These are phyloP conservation scores for Actinopyga echinites DNA, from an alignment of 53 echinoderm and acorn worm species.

Conservation along the genomic window DNA sequence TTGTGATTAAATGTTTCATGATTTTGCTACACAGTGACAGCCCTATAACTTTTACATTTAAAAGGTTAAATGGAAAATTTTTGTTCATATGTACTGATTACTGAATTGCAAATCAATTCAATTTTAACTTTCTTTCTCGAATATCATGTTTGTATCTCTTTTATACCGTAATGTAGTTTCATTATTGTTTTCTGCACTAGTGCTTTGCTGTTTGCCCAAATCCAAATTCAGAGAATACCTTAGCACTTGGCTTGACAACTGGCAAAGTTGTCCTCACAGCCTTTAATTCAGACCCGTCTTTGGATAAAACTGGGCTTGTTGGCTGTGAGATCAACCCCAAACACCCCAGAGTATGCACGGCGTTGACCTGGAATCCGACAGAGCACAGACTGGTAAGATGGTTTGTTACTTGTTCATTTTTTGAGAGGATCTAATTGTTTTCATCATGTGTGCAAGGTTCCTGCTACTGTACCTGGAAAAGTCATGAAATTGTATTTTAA, in stretches of 20 bases:
- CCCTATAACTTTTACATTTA: too few relatives aligned
- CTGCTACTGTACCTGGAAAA: too few relatives aligned
- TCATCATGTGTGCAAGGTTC: too few relatives aligned
- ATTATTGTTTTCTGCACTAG: slow-evolving; percentile 38
- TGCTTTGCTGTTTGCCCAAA: slow-evolving; percentile 94
- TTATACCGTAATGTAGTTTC: not conserved
- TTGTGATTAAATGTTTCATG: too few relatives aligned
- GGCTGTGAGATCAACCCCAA: slow-evolving; percentile 82
- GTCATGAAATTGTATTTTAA: too few relatives aligned
- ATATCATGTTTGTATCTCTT: too few relatives aligned
- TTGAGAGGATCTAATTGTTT: not conserved
- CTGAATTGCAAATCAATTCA: too few relatives aligned
- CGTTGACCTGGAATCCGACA: slow-evolving; percentile 86
- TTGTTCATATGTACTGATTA: too few relatives aligned
- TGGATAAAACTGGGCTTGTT: slow-evolving; percentile 62
- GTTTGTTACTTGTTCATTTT: not conserved
- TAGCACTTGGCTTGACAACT: slow-evolving; percentile 79
- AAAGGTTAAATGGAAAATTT: too few relatives aligned
- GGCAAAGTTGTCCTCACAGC: slow-evolving; percentile 84
- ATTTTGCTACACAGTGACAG: too few relatives aligned
- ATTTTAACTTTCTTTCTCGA: too few relatives aligned
- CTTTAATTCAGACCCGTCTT: slow-evolving; percentile 66
- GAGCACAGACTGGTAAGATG: slow-evolving; percentile 75
- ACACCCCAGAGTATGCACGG: slow-evolving; percentile 76
- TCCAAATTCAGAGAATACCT: slow-evolving; percentile 65